Percentiles rank a stretch among this genome's conserved stretches.
Conservation (phyloP, 2,113 vertebrate species). For the Toxostoma redivivum region DNA sequence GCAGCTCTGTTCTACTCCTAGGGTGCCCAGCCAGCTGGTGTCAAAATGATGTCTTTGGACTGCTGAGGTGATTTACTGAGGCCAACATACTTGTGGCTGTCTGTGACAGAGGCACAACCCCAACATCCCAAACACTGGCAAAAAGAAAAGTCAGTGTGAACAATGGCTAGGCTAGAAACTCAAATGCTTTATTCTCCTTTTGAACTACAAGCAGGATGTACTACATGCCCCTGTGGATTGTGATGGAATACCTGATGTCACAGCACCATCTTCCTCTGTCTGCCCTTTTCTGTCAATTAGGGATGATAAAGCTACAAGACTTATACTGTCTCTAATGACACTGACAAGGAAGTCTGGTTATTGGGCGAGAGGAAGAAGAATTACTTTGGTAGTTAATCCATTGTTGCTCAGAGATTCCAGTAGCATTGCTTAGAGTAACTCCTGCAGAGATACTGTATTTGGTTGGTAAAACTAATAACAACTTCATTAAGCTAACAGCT, state of each 20-base stretch:
- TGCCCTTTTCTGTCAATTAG: not conserved
- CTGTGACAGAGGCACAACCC: not conserved
- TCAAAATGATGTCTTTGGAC: not conserved
- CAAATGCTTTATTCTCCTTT: not conserved
- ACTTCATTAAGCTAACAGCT: slow-evolving; percentile 17
- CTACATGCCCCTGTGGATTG: not conserved
- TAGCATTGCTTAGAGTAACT: not conserved
- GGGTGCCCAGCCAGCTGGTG: not conserved
- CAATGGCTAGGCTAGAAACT: not conserved
- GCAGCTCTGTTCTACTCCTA: rapidly evolving
- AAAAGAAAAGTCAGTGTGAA: not conserved
- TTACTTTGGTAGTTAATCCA: not conserved
- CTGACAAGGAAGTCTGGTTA: not conserved
- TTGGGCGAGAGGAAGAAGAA: not conserved
- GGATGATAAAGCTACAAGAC: not conserved
- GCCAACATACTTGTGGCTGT: not conserved
- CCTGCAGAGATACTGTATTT: not conserved
- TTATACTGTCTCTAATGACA: not conserved
- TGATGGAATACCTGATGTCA: not conserved
- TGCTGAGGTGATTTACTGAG: not conserved
- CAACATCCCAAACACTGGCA: rapidly evolving
- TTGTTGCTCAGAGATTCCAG: not conserved
- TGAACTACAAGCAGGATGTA: not conserved
- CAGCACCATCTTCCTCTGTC: not conserved
- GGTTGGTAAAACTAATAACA: not conserved